Percentiles rank a stretch among this genome's conserved stretches.
Evolutionary conservation across 2,888 invertebrate genomes (phyloP).

Genomic region (Brassicogethes aeneus): DNA sequence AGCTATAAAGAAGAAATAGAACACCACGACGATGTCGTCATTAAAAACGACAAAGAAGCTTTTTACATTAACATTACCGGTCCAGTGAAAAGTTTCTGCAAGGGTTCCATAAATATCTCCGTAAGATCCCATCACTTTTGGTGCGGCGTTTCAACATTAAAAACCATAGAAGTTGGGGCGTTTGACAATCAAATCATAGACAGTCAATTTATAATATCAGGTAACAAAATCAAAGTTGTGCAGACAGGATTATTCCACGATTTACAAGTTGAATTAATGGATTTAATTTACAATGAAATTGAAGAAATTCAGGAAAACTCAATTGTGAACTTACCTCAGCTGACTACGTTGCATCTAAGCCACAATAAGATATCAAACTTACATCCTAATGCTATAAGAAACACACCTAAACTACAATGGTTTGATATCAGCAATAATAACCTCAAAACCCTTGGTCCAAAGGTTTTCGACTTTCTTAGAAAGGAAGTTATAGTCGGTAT

Average conservation of each 20-base stretch:
- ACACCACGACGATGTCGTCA: not conserved
- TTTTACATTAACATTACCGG: not conserved
- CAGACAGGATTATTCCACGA: not conserved
- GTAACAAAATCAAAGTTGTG: not conserved
- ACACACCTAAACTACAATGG: slow-evolving; percentile 8
- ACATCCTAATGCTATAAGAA: slow-evolving; percentile 5
- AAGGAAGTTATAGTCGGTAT: slow-evolving; percentile 5
- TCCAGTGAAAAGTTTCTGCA: not conserved
- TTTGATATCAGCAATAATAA: slow-evolving; percentile 8
- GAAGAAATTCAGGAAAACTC: slow-evolving; percentile 7
- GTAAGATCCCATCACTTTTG: not conserved
- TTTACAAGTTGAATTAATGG: slow-evolving; percentile 3
- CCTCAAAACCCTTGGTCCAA: slow-evolving; percentile 5
- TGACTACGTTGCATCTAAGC: slow-evolving; percentile 5
- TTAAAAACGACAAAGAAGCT: not conserved
- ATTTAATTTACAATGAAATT: slow-evolving; percentile 9
- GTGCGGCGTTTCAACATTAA: not conserved
- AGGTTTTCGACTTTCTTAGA: slow-evolving; percentile 8
- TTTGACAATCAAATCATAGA: not conserved
- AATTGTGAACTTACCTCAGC: slow-evolving; percentile 7
- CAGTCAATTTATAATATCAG: not conserved
- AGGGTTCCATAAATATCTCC: not conserved
- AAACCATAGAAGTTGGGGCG: not conserved
- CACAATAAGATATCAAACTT: slow-evolving; percentile 7
- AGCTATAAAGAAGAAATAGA: not conserved